These are phyloP conservation scores for Drosophila histrio DNA, from an alignment of 2,888 invertebrate genomes.

Conservation along the genomic window DNA sequence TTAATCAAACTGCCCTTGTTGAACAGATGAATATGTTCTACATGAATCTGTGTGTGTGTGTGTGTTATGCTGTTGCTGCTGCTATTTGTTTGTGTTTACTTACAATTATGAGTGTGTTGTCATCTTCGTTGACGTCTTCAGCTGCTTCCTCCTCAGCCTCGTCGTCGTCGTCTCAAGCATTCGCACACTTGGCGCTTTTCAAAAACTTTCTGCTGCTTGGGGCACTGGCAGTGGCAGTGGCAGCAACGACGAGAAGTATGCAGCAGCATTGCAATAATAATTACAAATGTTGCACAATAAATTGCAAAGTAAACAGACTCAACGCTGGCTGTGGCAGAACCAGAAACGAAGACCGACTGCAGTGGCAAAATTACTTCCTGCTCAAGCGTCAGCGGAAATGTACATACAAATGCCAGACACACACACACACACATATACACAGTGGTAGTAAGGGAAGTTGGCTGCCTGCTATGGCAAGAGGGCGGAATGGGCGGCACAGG, in stretches of 20 bases:
- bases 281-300: conserved; percentile 81
- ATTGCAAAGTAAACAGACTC: conserved; percentile 79
- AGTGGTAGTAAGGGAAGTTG: conserved; percentile 8
- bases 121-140: conserved; percentile 52
- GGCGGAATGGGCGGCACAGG: conserved; percentile 19
- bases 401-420: conserved; percentile 67
- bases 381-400: conserved; percentile 76
- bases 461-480: conserved; percentile 10
- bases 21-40: background rate
- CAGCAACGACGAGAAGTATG: conserved; percentile 40
- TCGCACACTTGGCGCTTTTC: conserved; percentile 69
- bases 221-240: conserved; percentile 4
- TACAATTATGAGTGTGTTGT: conserved; percentile 79
- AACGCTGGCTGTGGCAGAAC: conserved; percentile 21
- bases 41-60: background rate
- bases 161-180: conserved; percentile 68
- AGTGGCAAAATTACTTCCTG: conserved; percentile 80
- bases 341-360: conserved; percentile 44
- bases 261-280: conserved; percentile 77
- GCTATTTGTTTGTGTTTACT: conserved; percentile 67
- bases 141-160: background rate
- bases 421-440: conserved; percentile 16
- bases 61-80: conserved; percentile 5
- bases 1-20: conserved; percentile 21
- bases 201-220: conserved; percentile 52